phyloP scores from a whole-genome alignment of 1,140 invertebrate genomes.

The Drosophila oshimai region DNA sequence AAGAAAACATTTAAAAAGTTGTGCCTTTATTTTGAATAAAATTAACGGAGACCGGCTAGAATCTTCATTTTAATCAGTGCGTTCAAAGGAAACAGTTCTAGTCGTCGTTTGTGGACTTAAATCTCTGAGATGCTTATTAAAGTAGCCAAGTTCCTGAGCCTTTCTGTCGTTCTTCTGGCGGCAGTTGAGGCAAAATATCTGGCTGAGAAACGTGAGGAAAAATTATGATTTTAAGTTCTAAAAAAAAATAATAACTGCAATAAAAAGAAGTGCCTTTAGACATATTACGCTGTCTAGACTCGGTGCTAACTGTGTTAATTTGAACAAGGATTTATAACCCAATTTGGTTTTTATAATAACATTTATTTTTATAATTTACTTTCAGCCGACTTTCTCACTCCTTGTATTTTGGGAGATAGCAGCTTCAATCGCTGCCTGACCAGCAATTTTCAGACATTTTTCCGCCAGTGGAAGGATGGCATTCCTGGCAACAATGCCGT shows the following conservation, averaged over 20 bases:
- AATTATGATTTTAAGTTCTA: neutral
- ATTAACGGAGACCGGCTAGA: conserved; percentile 14
- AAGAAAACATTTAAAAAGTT: conserved; percentile 43
- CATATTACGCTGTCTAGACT: no score
- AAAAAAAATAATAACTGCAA: neutral
- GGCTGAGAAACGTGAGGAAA: conserved; percentile 52
- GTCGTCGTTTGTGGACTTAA: neutral
- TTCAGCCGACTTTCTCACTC: conserved; percentile 50
- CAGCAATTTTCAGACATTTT: conserved; percentile 45
- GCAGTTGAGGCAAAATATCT: conserved; percentile 36
- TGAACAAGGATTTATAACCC: no score
- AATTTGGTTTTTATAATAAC: neutral
- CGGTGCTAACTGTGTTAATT: no score
- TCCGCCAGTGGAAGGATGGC: conserved; percentile 64
- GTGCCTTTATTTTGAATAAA: conserved; percentile 53
- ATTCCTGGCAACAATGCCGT: conserved; percentile 51
- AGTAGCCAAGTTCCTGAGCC: conserved; percentile 9
- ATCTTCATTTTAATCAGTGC: conserved; percentile 35
- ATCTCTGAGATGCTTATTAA: conserved; percentile 24
- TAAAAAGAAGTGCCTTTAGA: no score
- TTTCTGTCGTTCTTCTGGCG: conserved; percentile 21
- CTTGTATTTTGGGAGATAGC: conserved; percentile 46
- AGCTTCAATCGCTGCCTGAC: conserved; percentile 45
- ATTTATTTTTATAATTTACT: neutral
- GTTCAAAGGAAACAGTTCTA: conserved; percentile 21